Conservation (phyloP, 30 jellyfish, hydroid and myxozoan genomes). For the Turritopsis rubra region DNA sequence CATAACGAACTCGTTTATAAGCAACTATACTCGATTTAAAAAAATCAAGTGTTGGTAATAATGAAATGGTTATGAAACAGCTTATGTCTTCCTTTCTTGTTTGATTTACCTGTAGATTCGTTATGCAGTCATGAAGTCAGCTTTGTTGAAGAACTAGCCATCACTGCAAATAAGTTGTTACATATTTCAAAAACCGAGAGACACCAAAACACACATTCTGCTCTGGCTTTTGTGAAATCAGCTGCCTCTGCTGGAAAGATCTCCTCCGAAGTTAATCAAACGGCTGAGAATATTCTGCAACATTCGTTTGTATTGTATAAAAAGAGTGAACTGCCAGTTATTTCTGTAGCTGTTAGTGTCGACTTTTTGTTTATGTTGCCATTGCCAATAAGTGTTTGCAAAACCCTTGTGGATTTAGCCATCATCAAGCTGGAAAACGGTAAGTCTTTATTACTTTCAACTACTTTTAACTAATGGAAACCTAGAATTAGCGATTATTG, state of each 20-base stretch:
- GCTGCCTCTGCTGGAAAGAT: slow-evolving; percentile 94
- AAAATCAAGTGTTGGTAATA: too few species aligned
- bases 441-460: neutral
- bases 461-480: neutral
- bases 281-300: slow-evolving; percentile 36
- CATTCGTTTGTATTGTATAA: slow-evolving; percentile 34
- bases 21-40: too few species aligned
- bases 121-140: slow-evolving; percentile 51
- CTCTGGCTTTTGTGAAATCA: slow-evolving; percentile 57
- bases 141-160: slow-evolving; percentile 46
- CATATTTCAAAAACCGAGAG: slow-evolving; percentile 36
- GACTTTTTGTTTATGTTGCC: slow-evolving; percentile 31
- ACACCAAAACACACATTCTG: slow-evolving; percentile 34
- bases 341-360: slow-evolving; percentile 24
- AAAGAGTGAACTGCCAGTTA: neutral
- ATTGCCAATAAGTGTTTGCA: slow-evolving; percentile 20
- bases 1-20: too few species aligned
- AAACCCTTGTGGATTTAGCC: slow-evolving; percentile 20
- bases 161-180: slow-evolving; percentile 25
- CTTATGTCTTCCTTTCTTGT: neutral
- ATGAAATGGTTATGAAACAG: neutral
- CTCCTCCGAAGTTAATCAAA: slow-evolving; percentile 45
- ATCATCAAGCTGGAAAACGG: neutral
- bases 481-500: neutral
- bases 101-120: neutral